phyloP scores from a whole-genome alignment of 2,113 vertebrate genomes.

The Hyaena hyaena region DNA sequence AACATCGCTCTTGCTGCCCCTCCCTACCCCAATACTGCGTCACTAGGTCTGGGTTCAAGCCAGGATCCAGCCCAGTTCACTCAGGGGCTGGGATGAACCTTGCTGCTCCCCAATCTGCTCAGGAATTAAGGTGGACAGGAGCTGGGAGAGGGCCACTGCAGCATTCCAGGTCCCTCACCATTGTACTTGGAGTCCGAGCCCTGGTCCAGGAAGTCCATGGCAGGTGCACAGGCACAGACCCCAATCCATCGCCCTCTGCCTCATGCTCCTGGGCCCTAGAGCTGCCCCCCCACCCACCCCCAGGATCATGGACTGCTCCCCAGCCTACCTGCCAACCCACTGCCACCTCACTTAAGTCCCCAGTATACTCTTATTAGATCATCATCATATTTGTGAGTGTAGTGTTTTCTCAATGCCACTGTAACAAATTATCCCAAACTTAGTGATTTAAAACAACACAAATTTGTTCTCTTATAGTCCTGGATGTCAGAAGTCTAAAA shows the following conservation, averaged over 20 bases:
- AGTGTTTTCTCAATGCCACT: background rate
- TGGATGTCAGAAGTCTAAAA: constrained; percentile 43
- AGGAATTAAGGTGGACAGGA: background rate
- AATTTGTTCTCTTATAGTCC: background rate
- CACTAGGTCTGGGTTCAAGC: too few relatives aligned
- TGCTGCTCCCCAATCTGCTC: background rate
- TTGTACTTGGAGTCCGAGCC: background rate
- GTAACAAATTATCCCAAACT: background rate
- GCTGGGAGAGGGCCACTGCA: background rate
- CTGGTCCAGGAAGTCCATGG: background rate
- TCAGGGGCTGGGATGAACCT: background rate
- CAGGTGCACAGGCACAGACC: background rate
- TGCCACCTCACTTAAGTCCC: background rate
- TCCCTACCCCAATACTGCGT: background rate
- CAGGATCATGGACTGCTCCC: background rate
- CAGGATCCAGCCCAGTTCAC: background rate
- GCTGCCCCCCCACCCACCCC: background rate
- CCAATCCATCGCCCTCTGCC: background rate
- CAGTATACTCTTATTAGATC: background rate
- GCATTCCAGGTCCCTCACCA: background rate
- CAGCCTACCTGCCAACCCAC: background rate
- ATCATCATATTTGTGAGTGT: constrained; percentile 4
- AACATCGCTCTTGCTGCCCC: background rate
- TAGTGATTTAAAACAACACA: constrained; percentile 12
- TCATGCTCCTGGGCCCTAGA: background rate